Percentiles rank a stretch among this genome's conserved stretches.
Conservation (phyloP, 2,888 invertebrate species). For the Sphaeridia pumilis region DNA sequence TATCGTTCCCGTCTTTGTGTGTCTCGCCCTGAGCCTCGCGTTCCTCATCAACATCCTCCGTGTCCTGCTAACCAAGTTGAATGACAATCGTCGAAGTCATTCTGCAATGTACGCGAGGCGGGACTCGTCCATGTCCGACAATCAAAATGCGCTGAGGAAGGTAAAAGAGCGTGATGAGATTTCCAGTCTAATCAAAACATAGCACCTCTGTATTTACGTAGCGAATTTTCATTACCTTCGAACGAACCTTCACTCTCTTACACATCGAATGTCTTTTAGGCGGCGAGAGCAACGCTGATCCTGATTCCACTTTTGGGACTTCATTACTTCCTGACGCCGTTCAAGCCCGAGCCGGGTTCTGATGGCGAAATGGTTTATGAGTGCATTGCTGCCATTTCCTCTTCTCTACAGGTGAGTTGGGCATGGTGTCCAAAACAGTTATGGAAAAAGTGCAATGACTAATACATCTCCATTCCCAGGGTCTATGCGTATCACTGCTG, state of each 20-base stretch:
- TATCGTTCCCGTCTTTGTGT: constrained; percentile 62
- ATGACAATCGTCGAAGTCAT: constrained; percentile 26
- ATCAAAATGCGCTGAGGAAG: constrained; percentile 32
- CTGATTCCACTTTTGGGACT: constrained; percentile 82
- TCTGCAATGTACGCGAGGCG: constrained; percentile 13
- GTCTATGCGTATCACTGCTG: constrained; percentile 78
- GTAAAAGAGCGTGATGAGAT: constrained; percentile 13
- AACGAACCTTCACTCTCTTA: neutral
- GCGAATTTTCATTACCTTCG: neutral
- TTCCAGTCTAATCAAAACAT: neutral
- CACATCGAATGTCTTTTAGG: constrained; percentile 30
- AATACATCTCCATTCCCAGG: constrained; percentile 49
- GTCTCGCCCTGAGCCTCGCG: constrained; percentile 66
- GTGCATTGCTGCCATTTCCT: constrained; percentile 69
- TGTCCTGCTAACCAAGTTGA: constrained; percentile 68
- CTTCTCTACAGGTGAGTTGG: constrained; percentile 66
- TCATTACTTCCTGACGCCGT: constrained; percentile 78
- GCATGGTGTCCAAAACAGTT: neutral
- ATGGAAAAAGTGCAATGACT: neutral
- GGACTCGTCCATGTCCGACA: constrained; percentile 25
- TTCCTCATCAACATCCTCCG: constrained; percentile 84
- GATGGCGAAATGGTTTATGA: constrained; percentile 66
- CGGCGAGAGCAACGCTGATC: constrained; percentile 66
- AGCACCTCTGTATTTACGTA: no score
- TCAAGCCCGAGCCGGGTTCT: constrained; percentile 53